Conservation (phyloP, 2,888 invertebrate species). For the Perizoma affinitatum region DNA sequence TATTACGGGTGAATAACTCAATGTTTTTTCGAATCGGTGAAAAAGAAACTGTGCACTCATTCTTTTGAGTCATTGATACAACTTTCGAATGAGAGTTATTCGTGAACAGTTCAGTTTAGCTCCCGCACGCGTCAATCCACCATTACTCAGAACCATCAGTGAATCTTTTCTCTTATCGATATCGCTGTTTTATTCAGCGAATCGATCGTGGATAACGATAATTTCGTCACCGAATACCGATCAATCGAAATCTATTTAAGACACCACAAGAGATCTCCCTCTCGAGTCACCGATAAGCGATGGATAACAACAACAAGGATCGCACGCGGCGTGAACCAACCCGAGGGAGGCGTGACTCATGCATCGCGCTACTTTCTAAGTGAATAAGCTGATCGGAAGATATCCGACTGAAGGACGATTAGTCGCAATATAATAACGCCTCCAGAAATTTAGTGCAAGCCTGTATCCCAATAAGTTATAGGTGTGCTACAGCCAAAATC, state of each 20-base stretch:
- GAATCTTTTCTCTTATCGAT: background rate
- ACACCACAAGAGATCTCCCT: slow-evolving; percentile 21
- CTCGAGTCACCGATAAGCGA: slow-evolving; percentile 8
- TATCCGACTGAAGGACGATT: slow-evolving; percentile 10
- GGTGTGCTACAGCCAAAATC: slow-evolving; percentile 13
- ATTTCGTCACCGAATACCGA: slow-evolving; percentile 21
- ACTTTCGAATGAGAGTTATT: background rate
- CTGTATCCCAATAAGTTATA: slow-evolving; percentile 32
- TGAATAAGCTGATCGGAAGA: slow-evolving; percentile 17
- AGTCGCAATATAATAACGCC: slow-evolving; percentile 19
- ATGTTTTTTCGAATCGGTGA: too few species aligned
- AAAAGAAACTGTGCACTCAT: too few species aligned
- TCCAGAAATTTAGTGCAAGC: slow-evolving; percentile 42
- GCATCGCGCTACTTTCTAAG: slow-evolving; percentile 26
- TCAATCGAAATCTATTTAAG: slow-evolving; percentile 22
- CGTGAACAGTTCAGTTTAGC: background rate
- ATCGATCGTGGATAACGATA: background rate
- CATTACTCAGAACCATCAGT: too few species aligned
- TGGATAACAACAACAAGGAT: background rate
- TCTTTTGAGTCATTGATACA: background rate
- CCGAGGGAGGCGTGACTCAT: slow-evolving; percentile 28
- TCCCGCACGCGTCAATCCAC: background rate
- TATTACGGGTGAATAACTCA: too few species aligned
- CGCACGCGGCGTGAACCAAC: slow-evolving; percentile 1
- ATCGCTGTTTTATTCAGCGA: background rate